Conservation (phyloP, 2,797 vertebrate species). For the Esox lucius region DNA sequence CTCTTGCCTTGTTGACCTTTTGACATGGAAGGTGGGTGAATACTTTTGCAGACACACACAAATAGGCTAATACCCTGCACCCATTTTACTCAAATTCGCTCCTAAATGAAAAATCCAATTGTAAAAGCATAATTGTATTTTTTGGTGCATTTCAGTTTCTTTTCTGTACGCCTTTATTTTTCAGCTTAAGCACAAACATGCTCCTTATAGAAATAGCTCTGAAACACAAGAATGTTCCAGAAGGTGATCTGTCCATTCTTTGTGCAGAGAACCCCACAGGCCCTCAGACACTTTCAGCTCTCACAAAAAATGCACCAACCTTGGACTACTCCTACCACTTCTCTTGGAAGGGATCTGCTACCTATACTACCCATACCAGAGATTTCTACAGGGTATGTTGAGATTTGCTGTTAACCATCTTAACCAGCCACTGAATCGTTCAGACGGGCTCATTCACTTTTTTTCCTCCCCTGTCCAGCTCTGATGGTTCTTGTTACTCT, state of each 20-base stretch:
- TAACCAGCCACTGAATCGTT: background rate
- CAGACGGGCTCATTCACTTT: background rate
- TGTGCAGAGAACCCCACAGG: conserved; percentile 35
- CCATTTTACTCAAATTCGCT: too few species aligned
- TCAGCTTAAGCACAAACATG: background rate
- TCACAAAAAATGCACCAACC: conserved; percentile 34
- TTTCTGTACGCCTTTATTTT: too few species aligned
- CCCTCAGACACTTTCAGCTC: conserved; percentile 28
- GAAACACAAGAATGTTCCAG: background rate
- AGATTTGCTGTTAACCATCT: background rate
- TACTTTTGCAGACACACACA: background rate
- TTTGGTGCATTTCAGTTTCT: too few species aligned
- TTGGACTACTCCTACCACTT: conserved; percentile 68
- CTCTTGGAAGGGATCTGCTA: conserved; percentile 38
- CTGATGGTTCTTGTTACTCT: conserved; percentile 14
- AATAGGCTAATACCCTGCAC: background rate
- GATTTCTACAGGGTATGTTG: conserved; percentile 70
- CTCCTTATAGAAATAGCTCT: background rate
- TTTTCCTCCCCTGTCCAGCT: background rate
- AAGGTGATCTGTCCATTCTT: background rate
- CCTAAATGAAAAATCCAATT: too few species aligned
- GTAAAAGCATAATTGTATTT: too few species aligned
- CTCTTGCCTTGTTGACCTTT: too few species aligned
- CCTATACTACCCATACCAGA: conserved; percentile 38
- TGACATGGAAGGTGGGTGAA: too few species aligned